Evolutionary conservation across 2,888 invertebrate genomes (phyloP), one percentile per base, ranked within the genome.

Genomic region (Troides aeacus): DNA sequence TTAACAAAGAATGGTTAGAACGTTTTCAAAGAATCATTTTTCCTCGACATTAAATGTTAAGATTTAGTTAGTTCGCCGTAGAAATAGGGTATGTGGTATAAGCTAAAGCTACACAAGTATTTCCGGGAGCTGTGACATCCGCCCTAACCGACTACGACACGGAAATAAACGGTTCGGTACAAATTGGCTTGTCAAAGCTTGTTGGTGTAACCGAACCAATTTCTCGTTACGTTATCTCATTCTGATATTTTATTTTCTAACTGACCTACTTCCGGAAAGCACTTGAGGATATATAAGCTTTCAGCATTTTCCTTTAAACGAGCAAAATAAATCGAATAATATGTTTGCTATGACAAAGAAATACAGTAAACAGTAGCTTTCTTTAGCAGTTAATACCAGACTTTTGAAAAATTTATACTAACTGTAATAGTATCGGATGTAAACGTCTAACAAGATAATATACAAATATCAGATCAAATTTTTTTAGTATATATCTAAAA

Each of bases 161-260:
- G 24, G 18, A 21, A 53, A 61, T 64, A 64, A 64, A 59, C 53
- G 60, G 59, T 64, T n/a, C 1, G 39, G 36, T 64, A 69, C 64
- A 69, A 69, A 69, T 69, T 64, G 68, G 39, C 68, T 69, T 69
- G 68, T 69, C 68, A 69, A 69, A 64, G 64, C 56, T 60, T 64
- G 64, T 69, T 60, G 64, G 42, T 64, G 68, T 69, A 64, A 69
- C 53, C 17, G 68, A 61, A 69, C 68, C 60, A 23, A 64, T 69
- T 64, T 60, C 61, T 62, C 67, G 64, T 64, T 64, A 60, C 53
- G 64, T 64, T 60, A 64, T 64, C 68, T 60, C 53, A 64, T 60
- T 17, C 53, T 4, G 39, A 24, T 56, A 56, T 60, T 69, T 64
- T 64, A 69, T 69, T 69, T 64, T 53, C 68, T 69, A 61, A 18